Evolutionary conservation across 2,888 invertebrate species (phyloP).

Genomic region (Mechanitis messenoides): DNA sequence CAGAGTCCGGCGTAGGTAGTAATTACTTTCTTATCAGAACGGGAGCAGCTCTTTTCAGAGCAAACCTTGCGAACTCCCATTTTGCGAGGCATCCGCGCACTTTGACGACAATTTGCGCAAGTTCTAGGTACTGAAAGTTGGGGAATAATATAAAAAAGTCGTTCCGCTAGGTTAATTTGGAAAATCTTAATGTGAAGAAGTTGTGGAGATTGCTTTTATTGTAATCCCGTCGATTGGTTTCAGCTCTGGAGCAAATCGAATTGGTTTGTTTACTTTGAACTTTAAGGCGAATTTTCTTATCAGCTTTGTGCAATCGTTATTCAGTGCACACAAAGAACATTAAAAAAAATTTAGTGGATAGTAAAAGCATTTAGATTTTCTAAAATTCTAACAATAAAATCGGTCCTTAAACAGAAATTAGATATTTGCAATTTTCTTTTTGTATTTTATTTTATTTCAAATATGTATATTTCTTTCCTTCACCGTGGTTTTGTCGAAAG

Average conservation of each 20-base stretch:
- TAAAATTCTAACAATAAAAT: too few species aligned
- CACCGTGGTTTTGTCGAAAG: too few species aligned
- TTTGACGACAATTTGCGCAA: slow-evolving; percentile 19
- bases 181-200: slow-evolving; percentile 22
- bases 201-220: slow-evolving; percentile 19
- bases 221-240: slow-evolving; percentile 14
- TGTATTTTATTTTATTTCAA: too few species aligned
- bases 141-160: slow-evolving; percentile 21
- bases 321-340: not conserved
- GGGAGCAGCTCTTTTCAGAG: slow-evolving; percentile 23
- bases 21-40: slow-evolving; percentile 27
- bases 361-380: too few species aligned
- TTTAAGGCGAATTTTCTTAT: slow-evolving; percentile 4
- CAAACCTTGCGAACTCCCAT: slow-evolving; percentile 19
- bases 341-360: not conserved
- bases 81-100: slow-evolving; percentile 22
- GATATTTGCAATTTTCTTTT: too few species aligned
- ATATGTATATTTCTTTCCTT: too few species aligned
- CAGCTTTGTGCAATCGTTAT: not conserved
- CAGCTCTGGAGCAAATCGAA: slow-evolving; percentile 11
- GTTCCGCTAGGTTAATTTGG: slow-evolving; percentile 18
- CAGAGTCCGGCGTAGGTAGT: slow-evolving; percentile 22
- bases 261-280: not conserved
- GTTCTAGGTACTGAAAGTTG: slow-evolving; percentile 19
- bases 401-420: too few species aligned